Percentiles rank a stretch among this genome's conserved stretches.
phyloP scores from a whole-genome alignment of 2,888 invertebrate species.

The Neoscelio sp. region DNA sequence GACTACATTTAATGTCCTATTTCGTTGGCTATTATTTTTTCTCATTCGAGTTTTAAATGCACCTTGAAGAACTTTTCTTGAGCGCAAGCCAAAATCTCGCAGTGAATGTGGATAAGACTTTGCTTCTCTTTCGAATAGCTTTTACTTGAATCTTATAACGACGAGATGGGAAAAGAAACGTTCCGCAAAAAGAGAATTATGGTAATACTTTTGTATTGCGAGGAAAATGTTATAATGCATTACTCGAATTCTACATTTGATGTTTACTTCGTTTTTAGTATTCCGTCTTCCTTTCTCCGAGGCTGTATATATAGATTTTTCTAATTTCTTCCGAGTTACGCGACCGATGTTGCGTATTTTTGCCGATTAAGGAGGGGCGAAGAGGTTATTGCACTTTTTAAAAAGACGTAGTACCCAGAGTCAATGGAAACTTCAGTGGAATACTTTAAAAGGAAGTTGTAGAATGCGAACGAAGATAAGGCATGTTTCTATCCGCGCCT shows the following conservation, averaged over 20 bases:
- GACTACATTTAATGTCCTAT: conserved; percentile 70
- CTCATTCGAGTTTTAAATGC: conserved; percentile 71
- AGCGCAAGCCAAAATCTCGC: conserved; percentile 71
- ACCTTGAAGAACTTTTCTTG: conserved; percentile 63
- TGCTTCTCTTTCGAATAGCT: conserved; percentile 60
- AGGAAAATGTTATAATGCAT: conserved; percentile 42
- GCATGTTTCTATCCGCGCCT: conserved; percentile 32
- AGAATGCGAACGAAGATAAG: conserved; percentile 46
- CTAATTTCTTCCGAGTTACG: background rate
- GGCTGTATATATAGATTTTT: too few relatives aligned
- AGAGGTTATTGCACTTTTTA: conserved; percentile 47
- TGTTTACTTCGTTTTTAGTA: background rate
- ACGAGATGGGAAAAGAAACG: conserved; percentile 1
- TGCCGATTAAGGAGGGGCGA: conserved; percentile 7
- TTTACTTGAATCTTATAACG: conserved; percentile 48
- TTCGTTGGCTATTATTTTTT: conserved; percentile 73
- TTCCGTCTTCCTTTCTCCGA: background rate
- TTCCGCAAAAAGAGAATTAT: conserved; percentile 43
- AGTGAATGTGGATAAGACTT: conserved; percentile 73
- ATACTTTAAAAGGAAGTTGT: conserved; percentile 29
- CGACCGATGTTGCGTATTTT: conserved; percentile 13
- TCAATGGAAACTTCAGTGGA: conserved; percentile 32
- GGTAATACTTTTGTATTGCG: conserved; percentile 45
- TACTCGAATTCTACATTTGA: conserved; percentile 25
- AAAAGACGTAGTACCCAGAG: conserved; percentile 18